Base-by-base conservation (phyloP, 2,113 vertebrate genomes). In the Tachuris rubrigastra region DNA sequence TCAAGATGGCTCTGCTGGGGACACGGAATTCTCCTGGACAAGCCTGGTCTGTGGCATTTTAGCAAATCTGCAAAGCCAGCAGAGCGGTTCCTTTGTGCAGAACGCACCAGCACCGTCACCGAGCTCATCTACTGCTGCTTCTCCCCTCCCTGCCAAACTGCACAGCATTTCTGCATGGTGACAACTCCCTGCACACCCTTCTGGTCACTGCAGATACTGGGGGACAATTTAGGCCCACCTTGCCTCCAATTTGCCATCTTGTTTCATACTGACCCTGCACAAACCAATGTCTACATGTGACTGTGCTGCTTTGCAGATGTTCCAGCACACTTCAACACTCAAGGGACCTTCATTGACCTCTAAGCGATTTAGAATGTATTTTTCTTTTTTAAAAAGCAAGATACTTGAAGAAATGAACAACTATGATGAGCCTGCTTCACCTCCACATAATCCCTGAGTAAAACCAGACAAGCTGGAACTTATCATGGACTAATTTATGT, bases 201-300 rank as follows among this genome's bases (percentile, higher is more conserved):
- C 50, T 69, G 74, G 12, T 30, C 66, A 42, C 13, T 20, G 24
- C 50, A 44, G 50, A 37, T 25, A 41, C 12, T 25, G 52, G 16
- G 28, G 69, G 62, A 7, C 14, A 30, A 44, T 52, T 74, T 10
- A 85, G 33, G 12, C 12, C 8, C 35, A 9, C 10, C 35, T 27
- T 37, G 31, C 10, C 65, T 89, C 39, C n/a, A 35, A 2, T 53
- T 69, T 79, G 28, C 79, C 65, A 53, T 6, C 52, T 60, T 0
- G 0, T 37, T 58, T 37, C 28, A 9, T 3, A n/a, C 55, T 2
- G 65, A n/a, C 8, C 53, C 37, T 42, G 53, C 49, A 39, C 18
- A 2, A 19, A 79, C 9, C 72, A 31, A 1, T 5, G 14, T 14
- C 79, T n/a, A 1, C 41, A 5, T 0, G 0, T 5, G 75, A 21